A percentile compares a stretch with the other conserved stretches of the same genome.
These are phyloP conservation scores for Platysternon megacephalum DNA, from an alignment of 2,113 vertebrate genomes.

Conservation along the genomic window DNA sequence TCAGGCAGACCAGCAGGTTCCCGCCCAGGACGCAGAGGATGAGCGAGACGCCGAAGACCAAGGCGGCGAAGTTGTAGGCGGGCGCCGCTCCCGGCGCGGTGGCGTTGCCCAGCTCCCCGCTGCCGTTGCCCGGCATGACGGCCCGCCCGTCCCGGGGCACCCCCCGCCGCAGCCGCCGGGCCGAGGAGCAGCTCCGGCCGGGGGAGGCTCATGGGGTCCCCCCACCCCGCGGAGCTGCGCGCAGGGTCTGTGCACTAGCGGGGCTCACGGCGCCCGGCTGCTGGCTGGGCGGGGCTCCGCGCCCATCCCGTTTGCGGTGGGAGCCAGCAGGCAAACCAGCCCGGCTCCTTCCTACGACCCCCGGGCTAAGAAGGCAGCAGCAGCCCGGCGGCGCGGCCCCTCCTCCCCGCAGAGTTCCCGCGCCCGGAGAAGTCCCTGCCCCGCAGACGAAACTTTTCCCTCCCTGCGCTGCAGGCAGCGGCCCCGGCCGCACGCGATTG, in stretches of 20 bases:
- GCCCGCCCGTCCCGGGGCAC: not conserved
- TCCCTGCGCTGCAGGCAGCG: not conserved
- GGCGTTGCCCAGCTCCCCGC: not conserved
- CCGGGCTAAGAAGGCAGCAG: not conserved
- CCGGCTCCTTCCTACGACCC: too few relatives aligned
- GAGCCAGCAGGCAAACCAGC: not conserved
- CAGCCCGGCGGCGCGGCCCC: not conserved
- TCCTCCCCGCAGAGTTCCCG: not conserved
- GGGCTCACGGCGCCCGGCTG: not conserved
- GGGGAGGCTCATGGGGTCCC: too few relatives aligned
- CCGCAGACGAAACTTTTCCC: not conserved
- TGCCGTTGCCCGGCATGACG: not conserved
- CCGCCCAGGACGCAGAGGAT: conserved; percentile 86
- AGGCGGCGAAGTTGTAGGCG: conserved; percentile 78
- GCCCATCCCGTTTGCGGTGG: not conserved
- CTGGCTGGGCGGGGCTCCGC: too few relatives aligned
- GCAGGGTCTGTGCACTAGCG: too few relatives aligned
- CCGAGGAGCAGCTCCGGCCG: too few relatives aligned
- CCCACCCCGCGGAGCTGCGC: too few relatives aligned
- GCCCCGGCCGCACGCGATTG: not conserved
- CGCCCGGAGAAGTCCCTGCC: conserved; percentile 10
- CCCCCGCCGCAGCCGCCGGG: too few relatives aligned
- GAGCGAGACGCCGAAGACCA: conserved; percentile 86
- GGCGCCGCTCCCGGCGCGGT: not conserved
- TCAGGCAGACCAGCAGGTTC: conserved; percentile 91